These are phyloP conservation scores for Andrena hattorfiana DNA, from an alignment of 2,888 invertebrate species.

Conservation along the genomic window DNA sequence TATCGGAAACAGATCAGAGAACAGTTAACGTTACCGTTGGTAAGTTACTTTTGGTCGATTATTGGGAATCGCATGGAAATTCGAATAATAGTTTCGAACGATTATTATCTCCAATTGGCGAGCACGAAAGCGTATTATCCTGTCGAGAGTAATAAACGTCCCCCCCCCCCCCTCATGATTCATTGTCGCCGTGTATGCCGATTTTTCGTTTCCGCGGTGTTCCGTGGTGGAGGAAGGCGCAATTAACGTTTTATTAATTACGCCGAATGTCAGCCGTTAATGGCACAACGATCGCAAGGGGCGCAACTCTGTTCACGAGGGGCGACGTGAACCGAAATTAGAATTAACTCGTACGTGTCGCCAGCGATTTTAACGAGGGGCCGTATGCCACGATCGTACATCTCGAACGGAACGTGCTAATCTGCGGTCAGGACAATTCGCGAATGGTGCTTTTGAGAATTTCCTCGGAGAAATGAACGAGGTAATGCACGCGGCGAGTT, in stretches of 20 bases:
- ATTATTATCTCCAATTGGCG: conserved; percentile 8
- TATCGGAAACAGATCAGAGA: neutral
- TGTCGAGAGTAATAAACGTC: neutral
- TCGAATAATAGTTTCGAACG: conserved; percentile 6
- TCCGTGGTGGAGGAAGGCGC: neutral
- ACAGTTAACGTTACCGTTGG: neutral
- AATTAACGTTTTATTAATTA: conserved; percentile 12
- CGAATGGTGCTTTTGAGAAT: neutral
- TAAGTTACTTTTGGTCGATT: neutral
- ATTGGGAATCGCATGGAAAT: neutral
- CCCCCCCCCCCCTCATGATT: neutral
- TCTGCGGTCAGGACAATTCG: neutral
- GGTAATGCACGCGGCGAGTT: neutral
- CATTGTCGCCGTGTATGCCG: neutral
- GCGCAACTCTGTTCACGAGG: neutral
- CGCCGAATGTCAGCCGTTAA: neutral
- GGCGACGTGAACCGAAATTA: conserved; percentile 1
- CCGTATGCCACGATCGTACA: no score
- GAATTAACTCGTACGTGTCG: neutral
- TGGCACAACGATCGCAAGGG: neutral
- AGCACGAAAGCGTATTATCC: neutral
- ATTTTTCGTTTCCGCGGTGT: neutral
- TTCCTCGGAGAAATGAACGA: neutral
- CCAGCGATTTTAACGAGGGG: no score
- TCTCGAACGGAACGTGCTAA: neutral